Percentiles rank a stretch among this genome's conserved stretches.
Conservation (phyloP, 2,797 vertebrate species). For the Streptopelia turtur region DNA sequence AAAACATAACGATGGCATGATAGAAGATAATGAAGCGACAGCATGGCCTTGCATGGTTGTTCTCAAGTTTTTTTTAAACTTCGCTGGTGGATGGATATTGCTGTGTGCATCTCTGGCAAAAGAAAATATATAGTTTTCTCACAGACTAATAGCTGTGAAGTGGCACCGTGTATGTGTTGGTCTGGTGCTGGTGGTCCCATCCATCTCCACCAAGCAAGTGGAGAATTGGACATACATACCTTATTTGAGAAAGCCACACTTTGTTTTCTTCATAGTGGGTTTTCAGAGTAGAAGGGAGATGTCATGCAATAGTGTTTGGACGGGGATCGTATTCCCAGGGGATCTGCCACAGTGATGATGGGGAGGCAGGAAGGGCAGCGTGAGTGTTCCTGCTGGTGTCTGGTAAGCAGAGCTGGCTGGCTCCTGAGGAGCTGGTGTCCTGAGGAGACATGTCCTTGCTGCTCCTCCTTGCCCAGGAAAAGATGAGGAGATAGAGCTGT, state of each 20-base stretch:
- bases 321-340: not conserved
- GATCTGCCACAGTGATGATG: not conserved
- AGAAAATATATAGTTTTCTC: not conserved
- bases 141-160: not conserved
- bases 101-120: not conserved
- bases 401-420: not conserved
- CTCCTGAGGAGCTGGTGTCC: not conserved
- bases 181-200: not conserved
- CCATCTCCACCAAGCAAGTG: not conserved
- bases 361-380: fast-evolving
- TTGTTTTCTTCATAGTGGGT: not conserved
- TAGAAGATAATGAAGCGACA: not conserved
- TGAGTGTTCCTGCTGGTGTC: not conserved
- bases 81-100: not conserved
- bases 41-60: fast-evolving
- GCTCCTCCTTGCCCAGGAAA: not conserved
- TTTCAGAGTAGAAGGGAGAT: not conserved
- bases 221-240: fast-evolving
- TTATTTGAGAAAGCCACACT: not conserved
- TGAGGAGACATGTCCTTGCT: not conserved
- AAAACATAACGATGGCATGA: not conserved
- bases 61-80: not conserved
- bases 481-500: not conserved
- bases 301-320: not conserved
- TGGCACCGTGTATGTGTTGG: fast-evolving